Evolutionary conservation across 2,113 vertebrate species (phyloP), one percentile per base, ranked within the genome.

Genomic region (Zootoca vivipara): DNA sequence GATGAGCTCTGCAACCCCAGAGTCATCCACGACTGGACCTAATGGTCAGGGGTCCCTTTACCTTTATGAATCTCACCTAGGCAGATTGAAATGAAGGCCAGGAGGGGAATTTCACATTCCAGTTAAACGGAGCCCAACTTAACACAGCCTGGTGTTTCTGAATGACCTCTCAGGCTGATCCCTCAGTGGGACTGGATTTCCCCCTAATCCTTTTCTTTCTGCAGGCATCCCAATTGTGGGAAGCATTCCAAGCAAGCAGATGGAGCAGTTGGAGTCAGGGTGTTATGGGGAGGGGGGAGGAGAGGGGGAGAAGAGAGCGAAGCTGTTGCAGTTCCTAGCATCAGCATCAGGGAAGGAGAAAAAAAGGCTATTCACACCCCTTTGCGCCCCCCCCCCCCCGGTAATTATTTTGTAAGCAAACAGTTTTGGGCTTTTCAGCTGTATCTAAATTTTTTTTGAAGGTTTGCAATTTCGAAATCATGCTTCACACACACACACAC

Each of bases 241-340:
- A 89, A 93, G 80, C 87, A 87, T 94, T 96, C 95, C 95, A 95
- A 95, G 92, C 38, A 8, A 94, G 93, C 95, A 96, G 95, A 94
- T 95, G 95, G 94, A 94, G 91, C 92, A 90, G 89, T 82, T 40
- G 90, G 92, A 93, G 87, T 30, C 7, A 28, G 65, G 65, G 82
- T 6, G 65, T 3, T 16, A 35, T 10, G 24, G 16, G 3, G 42
- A 6, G 64, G n/a, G 81, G 42, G 15, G 65, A 69, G 77, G 30
- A 16, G 64, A 38, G 38, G 15, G 52, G 16, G 10, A 42, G 24
- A 62, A 62, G 1, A 7, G 64, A 16, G n/a, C 18, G 15, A 8
- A 35, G 56, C 38, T 33, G 26, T 46, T 42, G 72, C 70, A 46
- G n/a, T 65, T 82, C 40, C 20, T 91, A 85, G 90, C 91, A 38